These are phyloP conservation scores for Platyrinchus mystaceus DNA, from an alignment of 2,797 vertebrate species.

Conservation along the genomic window DNA sequence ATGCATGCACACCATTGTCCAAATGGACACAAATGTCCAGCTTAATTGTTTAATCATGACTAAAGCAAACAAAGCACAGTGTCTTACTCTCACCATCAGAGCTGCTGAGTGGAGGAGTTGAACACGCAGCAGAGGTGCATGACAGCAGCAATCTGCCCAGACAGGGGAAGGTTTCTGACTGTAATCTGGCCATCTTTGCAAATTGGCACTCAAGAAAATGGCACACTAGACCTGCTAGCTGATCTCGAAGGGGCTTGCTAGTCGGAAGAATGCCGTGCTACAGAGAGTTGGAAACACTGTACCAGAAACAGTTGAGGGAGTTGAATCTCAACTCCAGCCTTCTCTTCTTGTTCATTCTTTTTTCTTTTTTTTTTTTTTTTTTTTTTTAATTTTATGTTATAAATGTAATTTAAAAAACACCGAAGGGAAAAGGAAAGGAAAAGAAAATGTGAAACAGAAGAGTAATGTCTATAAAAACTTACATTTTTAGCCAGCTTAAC, in stretches of 20 bases:
- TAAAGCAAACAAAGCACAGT: neutral
- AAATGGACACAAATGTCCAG: neutral
- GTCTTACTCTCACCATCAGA: neutral
- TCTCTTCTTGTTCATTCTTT: neutral
- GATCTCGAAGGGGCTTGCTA: neutral
- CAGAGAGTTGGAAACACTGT: neutral
- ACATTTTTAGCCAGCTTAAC: conserved; percentile 13
- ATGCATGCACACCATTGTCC: neutral
- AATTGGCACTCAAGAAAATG: neutral
- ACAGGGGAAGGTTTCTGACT: neutral
- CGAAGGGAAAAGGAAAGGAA: neutral
- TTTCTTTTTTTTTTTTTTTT: no score
- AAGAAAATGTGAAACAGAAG: conserved; percentile 13
- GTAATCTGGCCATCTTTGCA: neutral
- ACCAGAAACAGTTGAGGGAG: neutral
- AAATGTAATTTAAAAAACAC: neutral
- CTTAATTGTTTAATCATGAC: neutral
- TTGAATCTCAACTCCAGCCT: neutral
- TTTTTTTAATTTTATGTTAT: neutral
- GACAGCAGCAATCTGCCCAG: neutral
- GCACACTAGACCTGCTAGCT: neutral
- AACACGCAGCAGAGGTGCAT: neutral
- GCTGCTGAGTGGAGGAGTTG: neutral
- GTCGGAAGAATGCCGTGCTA: neutral
- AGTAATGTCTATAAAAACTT: conserved; percentile 30